Conservation (phyloP, 2,888 invertebrate genomes). For the Lacanobia oleracea region DNA sequence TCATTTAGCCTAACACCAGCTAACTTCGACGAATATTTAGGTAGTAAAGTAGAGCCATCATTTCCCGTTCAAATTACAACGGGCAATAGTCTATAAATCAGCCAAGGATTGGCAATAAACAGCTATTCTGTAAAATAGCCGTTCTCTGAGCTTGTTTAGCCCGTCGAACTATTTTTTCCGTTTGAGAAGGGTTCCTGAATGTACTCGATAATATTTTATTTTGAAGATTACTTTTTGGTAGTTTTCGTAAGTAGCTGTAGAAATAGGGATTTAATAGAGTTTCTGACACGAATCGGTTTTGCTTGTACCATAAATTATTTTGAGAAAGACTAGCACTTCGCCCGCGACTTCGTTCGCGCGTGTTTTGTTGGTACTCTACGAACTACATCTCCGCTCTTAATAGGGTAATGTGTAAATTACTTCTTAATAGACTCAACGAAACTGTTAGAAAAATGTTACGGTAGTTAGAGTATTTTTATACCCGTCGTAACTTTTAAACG, state of each 20-base stretch:
- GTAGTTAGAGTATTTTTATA: too few species aligned
- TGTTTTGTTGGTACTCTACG: too few species aligned
- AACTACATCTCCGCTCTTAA: too few species aligned
- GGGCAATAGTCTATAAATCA: constrained; percentile 61
- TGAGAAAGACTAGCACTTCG: too few species aligned
- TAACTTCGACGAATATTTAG: constrained; percentile 10
- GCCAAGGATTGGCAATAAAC: constrained; percentile 64
- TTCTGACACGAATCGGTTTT: neutral
- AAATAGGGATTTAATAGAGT: constrained; percentile 12
- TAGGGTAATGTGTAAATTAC: too few species aligned
- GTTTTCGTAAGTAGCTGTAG: constrained; percentile 10
- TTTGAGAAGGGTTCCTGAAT: constrained; percentile 49
- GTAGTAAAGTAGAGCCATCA: constrained; percentile 34
- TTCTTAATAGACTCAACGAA: too few species aligned
- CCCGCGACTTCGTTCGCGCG: too few species aligned
- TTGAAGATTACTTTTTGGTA: constrained; percentile 41
- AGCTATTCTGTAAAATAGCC: constrained; percentile 60
- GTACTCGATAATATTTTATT: constrained; percentile 57
- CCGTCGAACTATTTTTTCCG: constrained; percentile 49
- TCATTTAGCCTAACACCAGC: neutral
- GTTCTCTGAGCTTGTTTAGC: constrained; percentile 59
- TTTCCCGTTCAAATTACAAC: constrained; percentile 58
- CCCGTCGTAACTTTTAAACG: too few species aligned
- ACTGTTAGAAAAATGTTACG: too few species aligned
- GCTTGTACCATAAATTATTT: neutral